phyloP scores from a whole-genome alignment of 1,140 invertebrate species.

The Antheraea mylitta region DNA sequence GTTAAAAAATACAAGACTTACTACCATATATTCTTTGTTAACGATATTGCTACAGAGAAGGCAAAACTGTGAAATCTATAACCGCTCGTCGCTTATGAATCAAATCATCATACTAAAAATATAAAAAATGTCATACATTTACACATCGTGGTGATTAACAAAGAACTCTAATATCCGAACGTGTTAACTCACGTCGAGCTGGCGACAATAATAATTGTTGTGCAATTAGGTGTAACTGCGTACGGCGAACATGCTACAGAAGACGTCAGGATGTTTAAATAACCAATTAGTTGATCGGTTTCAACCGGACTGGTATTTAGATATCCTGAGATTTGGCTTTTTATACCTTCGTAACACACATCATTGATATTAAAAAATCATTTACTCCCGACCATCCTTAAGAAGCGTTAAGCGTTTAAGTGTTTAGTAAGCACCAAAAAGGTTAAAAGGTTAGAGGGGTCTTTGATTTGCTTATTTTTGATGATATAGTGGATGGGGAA shows the following conservation, averaged over 20 bases:
- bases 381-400: too few relatives aligned
- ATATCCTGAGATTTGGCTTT: constrained; percentile 1
- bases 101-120: constrained; percentile 7
- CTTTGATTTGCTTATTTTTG: too few relatives aligned
- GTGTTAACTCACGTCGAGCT: constrained; percentile 17
- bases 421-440: too few relatives aligned
- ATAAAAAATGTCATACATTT: constrained; percentile 33
- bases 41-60: too few relatives aligned
- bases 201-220: constrained; percentile 36
- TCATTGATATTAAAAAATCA: background rate
- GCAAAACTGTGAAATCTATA: background rate
- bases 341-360: background rate
- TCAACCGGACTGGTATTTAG: background rate
- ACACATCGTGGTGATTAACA: constrained; percentile 49
- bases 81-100: constrained; percentile 19
- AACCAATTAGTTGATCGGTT: background rate
- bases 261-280: background rate
- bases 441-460: too few relatives aligned
- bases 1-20: too few relatives aligned
- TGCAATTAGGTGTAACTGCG: constrained; percentile 23
- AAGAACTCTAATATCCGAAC: constrained; percentile 37
- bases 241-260: background rate
- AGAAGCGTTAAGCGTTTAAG: too few relatives aligned
- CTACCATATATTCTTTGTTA: too few relatives aligned
- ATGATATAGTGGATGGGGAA: too few relatives aligned